Conservation (phyloP, 2,113 vertebrate species). For the Caloenas nicobarica region DNA sequence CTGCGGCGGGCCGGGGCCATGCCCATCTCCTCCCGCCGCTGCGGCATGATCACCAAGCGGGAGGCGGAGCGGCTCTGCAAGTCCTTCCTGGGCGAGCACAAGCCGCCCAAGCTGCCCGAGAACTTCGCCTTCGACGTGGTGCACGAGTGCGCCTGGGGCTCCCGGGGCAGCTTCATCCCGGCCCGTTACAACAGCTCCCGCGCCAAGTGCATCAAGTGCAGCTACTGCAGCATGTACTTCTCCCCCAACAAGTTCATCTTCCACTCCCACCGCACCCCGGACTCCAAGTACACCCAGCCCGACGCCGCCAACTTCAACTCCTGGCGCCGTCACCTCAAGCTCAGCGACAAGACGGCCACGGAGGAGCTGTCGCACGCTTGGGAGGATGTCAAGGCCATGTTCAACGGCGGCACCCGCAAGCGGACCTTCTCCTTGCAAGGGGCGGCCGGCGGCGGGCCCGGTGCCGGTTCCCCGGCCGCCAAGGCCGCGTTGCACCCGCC, state of each 20-base stretch:
- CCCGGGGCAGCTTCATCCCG: conserved; percentile 91
- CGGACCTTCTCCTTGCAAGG: conserved; percentile 87
- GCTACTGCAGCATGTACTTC: conserved; percentile 97
- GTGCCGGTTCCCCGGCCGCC: conserved; percentile 13
- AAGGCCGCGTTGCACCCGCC: conserved; percentile 39
- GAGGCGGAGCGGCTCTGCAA: conserved; percentile 94
- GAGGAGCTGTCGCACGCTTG: conserved; percentile 91
- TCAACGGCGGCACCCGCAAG: conserved; percentile 93
- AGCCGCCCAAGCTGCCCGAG: conserved; percentile 90
- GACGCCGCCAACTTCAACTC: conserved; percentile 99
- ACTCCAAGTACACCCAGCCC: conserved; percentile 95
- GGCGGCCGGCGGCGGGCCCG: conserved; percentile 46
- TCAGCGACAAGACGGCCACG: conserved; percentile 82
- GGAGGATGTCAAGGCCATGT: conserved; percentile 99
- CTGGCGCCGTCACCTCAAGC: conserved; percentile 94
- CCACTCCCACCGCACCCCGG: conserved; percentile 93
- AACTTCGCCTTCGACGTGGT: conserved; percentile 93
- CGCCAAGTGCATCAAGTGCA: conserved; percentile 98
- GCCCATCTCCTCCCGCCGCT: conserved; percentile 92
- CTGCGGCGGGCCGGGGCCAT: conserved; percentile 91
- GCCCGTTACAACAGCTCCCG: conserved; percentile 97
- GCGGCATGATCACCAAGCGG: conserved; percentile 94
- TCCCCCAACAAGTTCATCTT: conserved; percentile 99
- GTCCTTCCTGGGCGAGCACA: conserved; percentile 92
- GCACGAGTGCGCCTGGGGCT: conserved; percentile 97